Conservation (phyloP, 2,888 invertebrate species). For the Luperina nickerlii region DNA sequence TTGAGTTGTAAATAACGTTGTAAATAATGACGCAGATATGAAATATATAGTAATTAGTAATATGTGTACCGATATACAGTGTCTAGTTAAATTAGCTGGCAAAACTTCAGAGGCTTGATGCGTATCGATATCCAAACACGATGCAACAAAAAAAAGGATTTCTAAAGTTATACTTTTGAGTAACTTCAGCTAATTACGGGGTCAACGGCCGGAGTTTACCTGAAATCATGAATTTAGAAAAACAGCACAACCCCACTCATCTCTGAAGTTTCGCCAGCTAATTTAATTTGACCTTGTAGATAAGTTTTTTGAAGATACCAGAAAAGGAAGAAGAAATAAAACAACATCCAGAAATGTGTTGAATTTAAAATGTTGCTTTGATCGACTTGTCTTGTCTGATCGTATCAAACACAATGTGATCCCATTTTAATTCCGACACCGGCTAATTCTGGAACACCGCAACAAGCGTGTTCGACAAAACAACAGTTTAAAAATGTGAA, state of each 20-base stretch:
- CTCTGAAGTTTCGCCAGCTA: too few relatives aligned
- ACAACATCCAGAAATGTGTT: neutral
- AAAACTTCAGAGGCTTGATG: neutral
- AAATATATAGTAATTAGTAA: conserved; percentile 18
- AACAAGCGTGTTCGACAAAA: conserved; percentile 60
- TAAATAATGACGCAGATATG: conserved; percentile 51
- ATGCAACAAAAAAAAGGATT: too few relatives aligned
- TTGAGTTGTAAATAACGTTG: conserved; percentile 59
- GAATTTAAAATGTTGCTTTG: conserved; percentile 44
- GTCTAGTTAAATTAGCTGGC: neutral
- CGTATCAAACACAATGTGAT: conserved; percentile 49
- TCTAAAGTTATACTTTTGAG: too few relatives aligned
- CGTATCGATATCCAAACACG: too few relatives aligned
- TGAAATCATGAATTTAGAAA: too few relatives aligned
- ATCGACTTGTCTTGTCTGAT: conserved; percentile 41
- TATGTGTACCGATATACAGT: neutral
- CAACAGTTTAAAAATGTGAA: conserved; percentile 77
- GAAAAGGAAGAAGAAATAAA: conserved; percentile 28
- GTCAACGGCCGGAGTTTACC: too few relatives aligned
- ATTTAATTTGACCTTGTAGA: neutral
- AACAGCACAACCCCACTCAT: too few relatives aligned
- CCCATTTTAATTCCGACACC: conserved; percentile 41
- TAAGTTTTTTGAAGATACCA: neutral
- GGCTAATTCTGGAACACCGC: conserved; percentile 50
- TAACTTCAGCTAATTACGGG: too few relatives aligned